Evolutionary conservation across 2,888 invertebrate genomes (phyloP).

Genomic region (Linnaemya tessellans): DNA sequence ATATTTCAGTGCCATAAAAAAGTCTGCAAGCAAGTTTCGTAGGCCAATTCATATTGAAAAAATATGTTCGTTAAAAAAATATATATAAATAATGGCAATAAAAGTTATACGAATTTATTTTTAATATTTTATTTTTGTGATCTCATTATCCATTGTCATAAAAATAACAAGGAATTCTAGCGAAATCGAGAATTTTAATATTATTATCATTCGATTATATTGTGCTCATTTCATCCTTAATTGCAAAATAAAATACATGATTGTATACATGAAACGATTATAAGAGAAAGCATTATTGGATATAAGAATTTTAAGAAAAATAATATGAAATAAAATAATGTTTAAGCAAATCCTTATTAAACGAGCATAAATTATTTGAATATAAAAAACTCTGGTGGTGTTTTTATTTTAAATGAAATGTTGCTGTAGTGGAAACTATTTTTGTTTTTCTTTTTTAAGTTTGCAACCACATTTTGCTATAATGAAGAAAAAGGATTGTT

Average conservation of each 20-base stretch:
- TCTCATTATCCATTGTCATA: too few relatives aligned
- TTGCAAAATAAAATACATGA: neutral
- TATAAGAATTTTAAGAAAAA: neutral
- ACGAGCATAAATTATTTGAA: neutral
- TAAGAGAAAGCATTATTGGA: neutral
- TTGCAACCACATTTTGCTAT: conserved; percentile 29
- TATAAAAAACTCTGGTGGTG: neutral
- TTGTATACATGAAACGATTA: neutral
- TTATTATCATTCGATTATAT: too few relatives aligned
- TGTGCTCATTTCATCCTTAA: neutral
- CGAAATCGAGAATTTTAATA: too few relatives aligned
- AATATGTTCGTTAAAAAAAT: too few relatives aligned
- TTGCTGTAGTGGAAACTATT: neutral
- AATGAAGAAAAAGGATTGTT: conserved; percentile 15
- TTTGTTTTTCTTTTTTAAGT: neutral
- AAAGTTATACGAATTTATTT: too few relatives aligned
- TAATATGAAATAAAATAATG: neutral
- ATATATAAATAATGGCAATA: too few relatives aligned
- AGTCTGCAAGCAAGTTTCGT: too few relatives aligned
- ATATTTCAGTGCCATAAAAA: too few relatives aligned
- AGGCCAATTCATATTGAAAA: too few relatives aligned
- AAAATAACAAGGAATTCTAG: too few relatives aligned
- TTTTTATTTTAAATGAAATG: neutral
- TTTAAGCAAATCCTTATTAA: neutral
- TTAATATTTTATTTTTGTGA: too few relatives aligned